Evolutionary conservation across 2,888 invertebrate species (phyloP).

Genomic region (Cheilosia vulpina): DNA sequence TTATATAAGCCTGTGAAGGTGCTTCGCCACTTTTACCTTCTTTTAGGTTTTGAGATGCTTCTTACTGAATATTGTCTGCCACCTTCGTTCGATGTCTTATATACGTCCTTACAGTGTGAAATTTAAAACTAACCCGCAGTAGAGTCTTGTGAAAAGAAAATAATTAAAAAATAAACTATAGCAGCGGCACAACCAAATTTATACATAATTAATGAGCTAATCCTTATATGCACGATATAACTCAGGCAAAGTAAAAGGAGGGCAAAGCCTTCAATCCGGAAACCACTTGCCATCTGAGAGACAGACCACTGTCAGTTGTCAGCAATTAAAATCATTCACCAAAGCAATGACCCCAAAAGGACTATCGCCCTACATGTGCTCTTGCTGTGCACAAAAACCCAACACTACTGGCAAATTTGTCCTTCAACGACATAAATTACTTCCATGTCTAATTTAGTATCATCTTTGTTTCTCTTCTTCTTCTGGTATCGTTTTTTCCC

Average conservation of each 20-base stretch:
- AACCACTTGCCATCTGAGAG: constrained; percentile 32
- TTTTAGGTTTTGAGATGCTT: too few species aligned
- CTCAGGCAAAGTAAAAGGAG: background rate
- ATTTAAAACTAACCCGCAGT: too few species aligned
- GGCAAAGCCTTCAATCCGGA: constrained; percentile 14
- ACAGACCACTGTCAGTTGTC: constrained; percentile 18
- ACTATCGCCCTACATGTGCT: constrained; percentile 9
- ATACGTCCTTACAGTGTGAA: too few species aligned
- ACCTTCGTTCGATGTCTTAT: too few species aligned
- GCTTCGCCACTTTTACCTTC: too few species aligned
- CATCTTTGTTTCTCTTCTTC: constrained; percentile 18
- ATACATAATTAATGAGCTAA: too few species aligned
- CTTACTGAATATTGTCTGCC: too few species aligned
- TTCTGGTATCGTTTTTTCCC: background rate
- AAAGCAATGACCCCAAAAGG: constrained; percentile 23
- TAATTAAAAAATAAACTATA: too few species aligned
- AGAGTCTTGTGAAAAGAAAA: too few species aligned
- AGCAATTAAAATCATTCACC: constrained; percentile 56
- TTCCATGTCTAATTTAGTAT: constrained; percentile 42
- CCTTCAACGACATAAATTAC: constrained; percentile 61
- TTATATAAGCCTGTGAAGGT: too few species aligned
- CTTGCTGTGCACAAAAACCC: background rate
- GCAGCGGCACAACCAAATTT: too few species aligned
- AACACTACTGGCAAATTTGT: constrained; percentile 34
- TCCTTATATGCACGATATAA: background rate